A percentile compares a stretch with the other conserved stretches of the same genome.
phyloP scores from a whole-genome alignment of 1,140 invertebrate species.

The Stenopsyche tienmushanensis region DNA sequence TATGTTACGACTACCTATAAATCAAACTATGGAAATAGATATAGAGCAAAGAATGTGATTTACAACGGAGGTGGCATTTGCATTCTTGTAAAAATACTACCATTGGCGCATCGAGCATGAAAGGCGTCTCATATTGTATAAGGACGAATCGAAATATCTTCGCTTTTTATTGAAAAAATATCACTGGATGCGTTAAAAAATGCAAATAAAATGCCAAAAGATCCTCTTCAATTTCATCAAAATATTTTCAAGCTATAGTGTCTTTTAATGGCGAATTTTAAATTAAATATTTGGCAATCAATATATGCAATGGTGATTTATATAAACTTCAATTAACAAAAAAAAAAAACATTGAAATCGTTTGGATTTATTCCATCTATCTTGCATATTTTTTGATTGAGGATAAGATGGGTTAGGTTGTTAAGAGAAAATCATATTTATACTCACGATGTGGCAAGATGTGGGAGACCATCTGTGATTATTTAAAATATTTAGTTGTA shows the following conservation, averaged over 20 bases:
- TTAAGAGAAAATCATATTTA: background rate
- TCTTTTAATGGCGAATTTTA: background rate
- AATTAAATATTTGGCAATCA: background rate
- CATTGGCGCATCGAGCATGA: background rate
- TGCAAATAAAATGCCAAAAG: background rate
- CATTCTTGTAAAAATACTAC: conserved; percentile 6
- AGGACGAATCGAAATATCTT: background rate
- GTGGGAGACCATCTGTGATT: background rate
- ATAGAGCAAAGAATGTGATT: conserved; percentile 18
- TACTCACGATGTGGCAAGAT: background rate
- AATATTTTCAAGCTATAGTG: background rate
- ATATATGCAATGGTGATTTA: background rate
- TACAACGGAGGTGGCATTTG: conserved; percentile 17
- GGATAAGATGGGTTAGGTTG: background rate
- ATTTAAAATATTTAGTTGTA: too few species aligned
- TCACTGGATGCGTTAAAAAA: background rate
- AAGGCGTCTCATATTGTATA: background rate
- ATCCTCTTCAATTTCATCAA: background rate
- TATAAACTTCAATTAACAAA: background rate
- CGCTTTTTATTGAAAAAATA: background rate
- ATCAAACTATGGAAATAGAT: background rate
- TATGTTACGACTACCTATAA: background rate
- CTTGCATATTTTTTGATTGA: background rate
- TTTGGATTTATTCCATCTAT: too few species aligned
- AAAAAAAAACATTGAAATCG: too few species aligned